Conservation (phyloP, 2,888 invertebrate genomes). For the Digitonthophagus gazella region DNA sequence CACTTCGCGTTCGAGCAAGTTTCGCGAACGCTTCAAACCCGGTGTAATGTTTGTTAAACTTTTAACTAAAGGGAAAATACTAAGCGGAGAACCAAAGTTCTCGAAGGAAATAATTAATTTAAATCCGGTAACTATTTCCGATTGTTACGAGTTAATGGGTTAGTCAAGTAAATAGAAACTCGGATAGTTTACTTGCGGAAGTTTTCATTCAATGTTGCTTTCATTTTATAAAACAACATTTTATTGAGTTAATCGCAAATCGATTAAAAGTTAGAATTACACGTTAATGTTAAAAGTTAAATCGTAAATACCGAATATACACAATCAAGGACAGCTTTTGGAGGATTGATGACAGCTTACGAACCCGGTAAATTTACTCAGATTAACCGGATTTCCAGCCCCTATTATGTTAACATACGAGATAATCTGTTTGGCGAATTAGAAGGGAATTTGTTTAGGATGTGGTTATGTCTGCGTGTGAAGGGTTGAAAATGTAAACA, state of each 20-base stretch:
- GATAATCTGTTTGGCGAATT: not conserved
- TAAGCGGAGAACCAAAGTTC: not conserved
- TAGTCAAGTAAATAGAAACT: not conserved
- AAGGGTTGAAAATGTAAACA: not conserved
- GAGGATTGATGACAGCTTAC: not conserved
- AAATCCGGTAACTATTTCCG: not conserved
- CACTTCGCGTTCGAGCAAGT: not conserved
- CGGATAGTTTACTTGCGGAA: not conserved
- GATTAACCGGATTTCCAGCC: not conserved
- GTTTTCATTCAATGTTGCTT: not conserved
- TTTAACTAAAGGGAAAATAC: not conserved
- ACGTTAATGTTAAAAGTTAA: too few relatives aligned
- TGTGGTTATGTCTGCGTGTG: not conserved
- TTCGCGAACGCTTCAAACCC: not conserved
- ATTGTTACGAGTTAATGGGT: not conserved
- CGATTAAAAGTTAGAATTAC: too few relatives aligned
- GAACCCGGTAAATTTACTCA: not conserved
- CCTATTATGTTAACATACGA: not conserved
- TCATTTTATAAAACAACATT: not conserved
- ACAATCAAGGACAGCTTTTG: not conserved
- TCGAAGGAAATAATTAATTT: not conserved
- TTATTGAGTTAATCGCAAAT: too few relatives aligned
- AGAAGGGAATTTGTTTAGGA: not conserved
- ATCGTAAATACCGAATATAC: too few relatives aligned
- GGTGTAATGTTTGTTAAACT: not conserved